phyloP scores from a whole-genome alignment of 2,113 vertebrate species.

The Alethe castanea region DNA sequence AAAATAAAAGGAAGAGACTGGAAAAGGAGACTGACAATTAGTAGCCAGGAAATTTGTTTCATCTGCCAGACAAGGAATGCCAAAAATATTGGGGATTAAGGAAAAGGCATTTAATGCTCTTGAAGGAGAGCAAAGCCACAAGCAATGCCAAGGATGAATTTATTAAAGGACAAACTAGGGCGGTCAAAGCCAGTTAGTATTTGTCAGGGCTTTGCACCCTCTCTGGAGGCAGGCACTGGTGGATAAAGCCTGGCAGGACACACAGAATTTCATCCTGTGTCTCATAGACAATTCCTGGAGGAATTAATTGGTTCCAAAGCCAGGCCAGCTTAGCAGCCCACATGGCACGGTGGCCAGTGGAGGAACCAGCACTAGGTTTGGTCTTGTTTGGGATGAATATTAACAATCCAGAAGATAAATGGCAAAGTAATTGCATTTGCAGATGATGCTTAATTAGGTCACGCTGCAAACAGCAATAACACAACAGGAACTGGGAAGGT shows the following conservation, averaged over 20 bases:
- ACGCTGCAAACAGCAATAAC: not conserved
- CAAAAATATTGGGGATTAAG: slow-evolving; percentile 43
- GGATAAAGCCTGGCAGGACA: slow-evolving; percentile 16
- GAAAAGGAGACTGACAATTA: slow-evolving; percentile 51
- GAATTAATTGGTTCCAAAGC: not conserved
- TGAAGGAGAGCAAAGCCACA: not conserved
- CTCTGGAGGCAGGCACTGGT: not conserved
- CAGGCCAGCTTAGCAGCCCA: not conserved
- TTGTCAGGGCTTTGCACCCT: slow-evolving; percentile 4
- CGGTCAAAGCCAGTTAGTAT: not conserved
- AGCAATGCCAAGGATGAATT: not conserved
- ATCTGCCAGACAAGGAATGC: not conserved
- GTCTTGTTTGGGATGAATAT: not conserved
- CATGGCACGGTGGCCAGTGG: accelerated
- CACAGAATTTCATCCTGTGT: not conserved
- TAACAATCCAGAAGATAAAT: not conserved
- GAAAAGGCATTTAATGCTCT: slow-evolving; percentile 28
- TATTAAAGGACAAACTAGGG: not conserved
- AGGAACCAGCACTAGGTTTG: not conserved
- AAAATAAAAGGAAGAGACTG: not conserved
- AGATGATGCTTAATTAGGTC: slow-evolving; percentile 25
- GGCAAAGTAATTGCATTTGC: slow-evolving; percentile 8
- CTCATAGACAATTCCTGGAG: not conserved
- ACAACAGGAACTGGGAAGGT: not conserved
- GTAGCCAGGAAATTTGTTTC: slow-evolving; percentile 61